Evolutionary conservation across 2,113 vertebrate genomes (phyloP), one percentile per base, ranked within the genome.

Genomic region (Chionis minor): DNA sequence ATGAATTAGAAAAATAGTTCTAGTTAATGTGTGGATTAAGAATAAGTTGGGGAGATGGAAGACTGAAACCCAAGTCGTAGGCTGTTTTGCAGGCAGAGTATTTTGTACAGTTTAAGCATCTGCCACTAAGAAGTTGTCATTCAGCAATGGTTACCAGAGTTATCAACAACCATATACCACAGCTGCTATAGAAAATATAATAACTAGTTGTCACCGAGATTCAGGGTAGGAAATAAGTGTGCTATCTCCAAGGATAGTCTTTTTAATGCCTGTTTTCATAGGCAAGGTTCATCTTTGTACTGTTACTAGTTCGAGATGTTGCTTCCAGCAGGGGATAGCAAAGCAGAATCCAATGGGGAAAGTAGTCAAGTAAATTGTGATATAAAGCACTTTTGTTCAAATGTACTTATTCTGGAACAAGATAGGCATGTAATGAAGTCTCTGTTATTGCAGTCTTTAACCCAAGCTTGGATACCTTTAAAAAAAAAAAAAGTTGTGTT

Each of bases 141-240:
- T 82, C 87, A 93, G 73, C 91, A 94, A 33, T 75, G 70, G 73
- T 94, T 91, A 75, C 93, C 66, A 58, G 84, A 93, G 40, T 40
- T 40, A 90, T 61, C 56, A 87, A 77, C 44, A 90, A 69, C 62
- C 65, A 85, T 91, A 91, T 94, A 69, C 70, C 74, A 69, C 78
- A 87, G 81, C 81, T 94, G 79, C 56, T 52, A 21, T 21, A 91
- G 87, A 65, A 91, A 87, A 91, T 47, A 51, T 40, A 94, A 81
- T 88, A 84, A 86, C 55, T 69, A 10, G 55, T 59, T 92, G 51
- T 92, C 59, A 80, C 30, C 79, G 69, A 86, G 86, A 66, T 78
- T 62, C 22, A 33, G 89, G 18, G 40, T 51, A 81, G 83, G 93
- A 91, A 95, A 49, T 81, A 79, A 86, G 84, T 55, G 70, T 65